These are phyloP conservation scores for Plagiodera versicolora DNA, from an alignment of 2,888 invertebrate species.

Conservation along the genomic window DNA sequence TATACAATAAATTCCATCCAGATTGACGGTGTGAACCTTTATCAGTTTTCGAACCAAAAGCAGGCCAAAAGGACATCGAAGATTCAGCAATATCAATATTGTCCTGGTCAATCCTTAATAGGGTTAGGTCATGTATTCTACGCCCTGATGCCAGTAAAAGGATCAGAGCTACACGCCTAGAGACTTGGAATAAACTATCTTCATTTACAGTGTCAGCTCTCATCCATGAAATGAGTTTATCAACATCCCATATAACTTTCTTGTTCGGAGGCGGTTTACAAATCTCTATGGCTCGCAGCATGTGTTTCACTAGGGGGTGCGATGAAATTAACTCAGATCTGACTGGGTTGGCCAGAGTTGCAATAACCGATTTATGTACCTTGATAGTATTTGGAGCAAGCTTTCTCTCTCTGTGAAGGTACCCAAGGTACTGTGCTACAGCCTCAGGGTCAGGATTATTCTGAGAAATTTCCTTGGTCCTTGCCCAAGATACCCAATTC, in stretches of 20 bases:
- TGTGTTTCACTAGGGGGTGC: neutral
- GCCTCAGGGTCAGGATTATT: slow-evolving; percentile 16
- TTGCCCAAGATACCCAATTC: neutral
- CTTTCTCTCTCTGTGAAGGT: slow-evolving; percentile 24
- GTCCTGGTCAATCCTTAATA: neutral
- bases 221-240: slow-evolving; percentile 3
- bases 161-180: slow-evolving; percentile 2
- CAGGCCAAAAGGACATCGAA: neutral
- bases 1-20: neutral
- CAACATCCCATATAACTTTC: neutral
- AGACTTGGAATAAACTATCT: slow-evolving; percentile 10
- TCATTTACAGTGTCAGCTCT: neutral
- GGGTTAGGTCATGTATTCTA: slow-evolving; percentile 12
- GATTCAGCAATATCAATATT: neutral
- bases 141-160: slow-evolving; percentile 8
- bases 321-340: slow-evolving; percentile 1
- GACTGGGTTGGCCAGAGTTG: slow-evolving; percentile 16
- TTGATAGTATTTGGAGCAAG: slow-evolving; percentile 32
- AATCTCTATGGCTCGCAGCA: neutral
- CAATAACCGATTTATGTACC: slow-evolving; percentile 37
- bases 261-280: neutral
- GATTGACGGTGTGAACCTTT: neutral
- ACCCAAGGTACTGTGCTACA: slow-evolving; percentile 21
- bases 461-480: neutral
- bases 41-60: slow-evolving; percentile 7